These are phyloP conservation scores for Diorhabda carinulata DNA, from an alignment of 1,140 invertebrate species.

Conservation along the genomic window DNA sequence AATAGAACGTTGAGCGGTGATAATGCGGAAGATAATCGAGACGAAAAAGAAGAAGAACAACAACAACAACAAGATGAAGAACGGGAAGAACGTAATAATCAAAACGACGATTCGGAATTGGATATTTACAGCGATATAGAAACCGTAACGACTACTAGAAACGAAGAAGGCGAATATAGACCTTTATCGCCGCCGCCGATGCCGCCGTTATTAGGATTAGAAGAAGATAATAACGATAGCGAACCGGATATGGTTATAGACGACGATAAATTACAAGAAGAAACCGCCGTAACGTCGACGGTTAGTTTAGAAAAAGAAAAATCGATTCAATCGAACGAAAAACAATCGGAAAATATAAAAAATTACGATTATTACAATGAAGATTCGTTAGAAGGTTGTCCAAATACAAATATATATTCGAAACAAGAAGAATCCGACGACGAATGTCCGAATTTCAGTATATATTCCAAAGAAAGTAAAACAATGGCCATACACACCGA, in stretches of 20 bases:
- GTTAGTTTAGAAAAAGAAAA: constrained; percentile 11
- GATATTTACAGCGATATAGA: constrained; percentile 59
- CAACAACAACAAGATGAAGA: constrained; percentile 19
- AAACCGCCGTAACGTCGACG: constrained; percentile 28
- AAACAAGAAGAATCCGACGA: constrained; percentile 55
- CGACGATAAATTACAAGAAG: constrained; percentile 46
- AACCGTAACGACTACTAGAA: constrained; percentile 41
- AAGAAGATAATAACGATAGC: constrained; percentile 54
- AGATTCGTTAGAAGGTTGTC: constrained; percentile 21
- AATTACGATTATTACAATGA: constrained; percentile 23
- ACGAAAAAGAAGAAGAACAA: constrained; percentile 19
- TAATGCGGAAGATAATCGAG: not conserved
- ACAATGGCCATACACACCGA: constrained; percentile 62
- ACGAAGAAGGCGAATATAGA: constrained; percentile 21
- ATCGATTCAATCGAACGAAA: not conserved
- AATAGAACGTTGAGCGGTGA: constrained; percentile 29
- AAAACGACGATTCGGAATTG: constrained; percentile 47
- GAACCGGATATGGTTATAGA: constrained; percentile 65
- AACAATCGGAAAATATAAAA: constrained; percentile 16
- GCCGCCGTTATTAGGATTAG: constrained; percentile 12
- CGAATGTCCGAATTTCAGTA: constrained; percentile 78
- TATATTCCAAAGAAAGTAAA: constrained; percentile 75
- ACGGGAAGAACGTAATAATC: constrained; percentile 24
- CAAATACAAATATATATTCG: constrained; percentile 25
- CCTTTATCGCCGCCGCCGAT: constrained; percentile 50